Percentiles rank a stretch among this genome's conserved stretches.
Conservation (phyloP, 2,888 invertebrate species). For the Oscheius sp. region DNA sequence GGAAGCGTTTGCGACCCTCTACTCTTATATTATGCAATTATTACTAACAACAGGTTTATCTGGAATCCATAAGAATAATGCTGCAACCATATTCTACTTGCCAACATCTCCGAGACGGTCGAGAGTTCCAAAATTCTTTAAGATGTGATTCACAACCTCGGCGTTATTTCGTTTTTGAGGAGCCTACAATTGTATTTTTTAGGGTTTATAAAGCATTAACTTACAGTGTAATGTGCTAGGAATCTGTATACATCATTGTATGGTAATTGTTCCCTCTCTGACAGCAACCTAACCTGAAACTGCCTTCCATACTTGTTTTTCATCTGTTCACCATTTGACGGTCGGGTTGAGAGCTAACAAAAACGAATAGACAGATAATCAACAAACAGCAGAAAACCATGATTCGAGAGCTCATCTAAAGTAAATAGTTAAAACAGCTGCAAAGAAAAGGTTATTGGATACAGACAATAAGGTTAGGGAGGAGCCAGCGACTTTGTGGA, state of each 20-base stretch:
- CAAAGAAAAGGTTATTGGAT: too few species aligned
- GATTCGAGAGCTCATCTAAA: conserved; percentile 25
- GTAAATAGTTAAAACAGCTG: neutral
- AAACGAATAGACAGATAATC: conserved; percentile 5
- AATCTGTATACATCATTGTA: conserved; percentile 15
- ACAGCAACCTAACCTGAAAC: conserved; percentile 14
- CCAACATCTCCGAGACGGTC: conserved; percentile 68
- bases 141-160: conserved; percentile 67
- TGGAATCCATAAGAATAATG: neutral
- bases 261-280: conserved; percentile 17
- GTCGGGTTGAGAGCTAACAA: conserved; percentile 13
- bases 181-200: neutral
- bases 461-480: neutral
- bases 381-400: conserved; percentile 11
- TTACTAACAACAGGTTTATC: too few species aligned
- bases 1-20: too few species aligned
- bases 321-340: conserved; percentile 5
- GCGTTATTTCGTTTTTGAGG: conserved; percentile 56
- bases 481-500: neutral
- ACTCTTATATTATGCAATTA: too few species aligned
- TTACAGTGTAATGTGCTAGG: neutral
- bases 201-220: neutral
- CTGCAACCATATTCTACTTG: conserved; percentile 10
- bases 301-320: neutral
- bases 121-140: conserved; percentile 57